These are phyloP conservation scores for Epizoanthus fatuus DNA, from an alignment of 92 coral and sea anemone genomes.

Conservation along the genomic window DNA sequence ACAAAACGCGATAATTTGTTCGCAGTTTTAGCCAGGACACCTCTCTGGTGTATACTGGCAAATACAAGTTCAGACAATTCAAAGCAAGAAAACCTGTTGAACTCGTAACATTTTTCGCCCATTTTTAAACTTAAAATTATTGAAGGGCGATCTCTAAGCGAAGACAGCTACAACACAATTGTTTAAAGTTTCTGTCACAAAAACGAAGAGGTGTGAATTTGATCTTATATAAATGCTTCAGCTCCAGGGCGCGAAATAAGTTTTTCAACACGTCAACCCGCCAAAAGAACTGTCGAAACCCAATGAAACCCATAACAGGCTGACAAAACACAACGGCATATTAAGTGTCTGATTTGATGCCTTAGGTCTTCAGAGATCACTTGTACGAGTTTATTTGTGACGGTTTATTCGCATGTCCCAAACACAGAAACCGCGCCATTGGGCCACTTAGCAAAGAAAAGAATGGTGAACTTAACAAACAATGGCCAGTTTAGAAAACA, in stretches of 20 bases:
- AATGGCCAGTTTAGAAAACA: constrained; percentile 89
- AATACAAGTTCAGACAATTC: not conserved
- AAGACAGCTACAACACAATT: constrained; percentile 66
- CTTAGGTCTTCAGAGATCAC: constrained; percentile 77
- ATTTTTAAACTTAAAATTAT: constrained; percentile 23
- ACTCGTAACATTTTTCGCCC: constrained; percentile 22
- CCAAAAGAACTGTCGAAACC: constrained; percentile 85
- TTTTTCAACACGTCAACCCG: constrained; percentile 97
- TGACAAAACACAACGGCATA: constrained; percentile 91
- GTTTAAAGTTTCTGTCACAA: constrained; percentile 77
- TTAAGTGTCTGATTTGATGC: constrained; percentile 85
- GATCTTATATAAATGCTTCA: constrained; percentile 89
- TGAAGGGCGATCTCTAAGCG: constrained; percentile 46
- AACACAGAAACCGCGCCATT: constrained; percentile 68
- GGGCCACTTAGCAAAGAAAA: constrained; percentile 56
- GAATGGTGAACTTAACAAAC: constrained; percentile 72
- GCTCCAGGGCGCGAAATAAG: constrained; percentile 79
- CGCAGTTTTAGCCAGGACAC: constrained; percentile 30
- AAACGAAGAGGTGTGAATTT: constrained; percentile 86
- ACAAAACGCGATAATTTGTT: constrained; percentile 48
- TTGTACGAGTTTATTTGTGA: constrained; percentile 63
- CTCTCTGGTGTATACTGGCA: constrained; percentile 45
- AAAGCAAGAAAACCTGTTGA: constrained; percentile 41
- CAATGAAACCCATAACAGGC: constrained; percentile 77
- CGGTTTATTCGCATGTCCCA: constrained; percentile 70